Percentiles rank a stretch among this genome's conserved stretches.
Evolutionary conservation across 2,888 invertebrate species (phyloP).

Genomic region (Plebejus melissa): DNA sequence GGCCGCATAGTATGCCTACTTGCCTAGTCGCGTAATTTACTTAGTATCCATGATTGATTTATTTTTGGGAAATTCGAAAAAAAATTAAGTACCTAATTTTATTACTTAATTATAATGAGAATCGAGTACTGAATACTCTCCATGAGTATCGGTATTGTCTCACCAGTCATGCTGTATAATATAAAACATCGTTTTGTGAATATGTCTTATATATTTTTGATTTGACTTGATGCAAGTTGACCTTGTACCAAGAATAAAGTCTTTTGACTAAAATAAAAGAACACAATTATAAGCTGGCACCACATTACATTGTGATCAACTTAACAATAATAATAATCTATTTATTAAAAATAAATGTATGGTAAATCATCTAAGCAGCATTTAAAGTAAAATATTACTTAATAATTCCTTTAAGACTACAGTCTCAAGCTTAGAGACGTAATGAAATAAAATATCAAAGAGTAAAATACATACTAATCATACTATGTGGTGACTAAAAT

Average conservation of each 20-base stretch:
- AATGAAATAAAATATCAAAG: background rate
- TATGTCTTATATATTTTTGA: background rate
- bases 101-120: no score
- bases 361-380: background rate
- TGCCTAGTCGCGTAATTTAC: no score
- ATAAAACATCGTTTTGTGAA: background rate
- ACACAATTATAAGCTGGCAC: constrained; percentile 9
- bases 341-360: background rate
- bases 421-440: background rate
- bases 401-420: background rate
- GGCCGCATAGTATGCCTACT: no score
- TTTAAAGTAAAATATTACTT: background rate
- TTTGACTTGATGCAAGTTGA: background rate
- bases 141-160: no score
- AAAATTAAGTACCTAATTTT: no score
- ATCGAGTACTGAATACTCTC: no score
- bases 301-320: background rate
- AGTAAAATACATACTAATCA: background rate
- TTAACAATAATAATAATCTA: background rate
- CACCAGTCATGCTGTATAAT: background rate
- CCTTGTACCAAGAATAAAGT: background rate
- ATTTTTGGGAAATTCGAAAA: no score
- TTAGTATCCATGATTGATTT: no score
- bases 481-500: background rate
- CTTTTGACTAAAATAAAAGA: background rate